Evolutionary conservation across 92 coral and sea anemone genomes (phyloP).

Genomic region (Epizoanthus rinbou): DNA sequence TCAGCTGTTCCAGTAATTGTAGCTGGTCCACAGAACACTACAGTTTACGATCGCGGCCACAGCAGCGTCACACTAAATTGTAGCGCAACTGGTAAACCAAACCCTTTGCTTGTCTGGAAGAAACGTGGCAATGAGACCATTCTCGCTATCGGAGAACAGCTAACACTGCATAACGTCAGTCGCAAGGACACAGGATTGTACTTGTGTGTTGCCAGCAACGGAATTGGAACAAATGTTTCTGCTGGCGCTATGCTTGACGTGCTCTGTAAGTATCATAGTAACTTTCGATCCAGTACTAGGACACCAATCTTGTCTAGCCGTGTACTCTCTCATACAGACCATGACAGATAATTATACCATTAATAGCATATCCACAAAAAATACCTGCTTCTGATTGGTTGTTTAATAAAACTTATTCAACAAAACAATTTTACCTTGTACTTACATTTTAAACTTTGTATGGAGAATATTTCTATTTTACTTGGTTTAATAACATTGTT

Average conservation of each 20-base stretch:
- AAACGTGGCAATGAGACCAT: constrained; percentile 19
- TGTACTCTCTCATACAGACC: no score
- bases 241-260: constrained; percentile 52
- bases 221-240: constrained; percentile 61
- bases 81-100: constrained; percentile 74
- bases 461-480: no score
- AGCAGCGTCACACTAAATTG: constrained; percentile 46
- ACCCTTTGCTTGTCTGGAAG: constrained; percentile 51
- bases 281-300: background rate
- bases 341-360: no score
- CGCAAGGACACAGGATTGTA: constrained; percentile 63
- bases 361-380: no score
- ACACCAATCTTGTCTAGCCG: no score
- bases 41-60: background rate
- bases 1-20: constrained; percentile 15
- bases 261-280: constrained; percentile 57
- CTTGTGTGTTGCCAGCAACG: constrained; percentile 71
- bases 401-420: no score
- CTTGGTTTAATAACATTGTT: background rate
- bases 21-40: constrained; percentile 35
- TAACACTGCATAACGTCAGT: constrained; percentile 38
- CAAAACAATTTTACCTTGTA: no score
- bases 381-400: no score
- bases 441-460: no score
- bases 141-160: constrained; percentile 34